Evolutionary conservation across 92 coral and sea anemone genomes (phyloP).

Genomic region (Ricordea florida): DNA sequence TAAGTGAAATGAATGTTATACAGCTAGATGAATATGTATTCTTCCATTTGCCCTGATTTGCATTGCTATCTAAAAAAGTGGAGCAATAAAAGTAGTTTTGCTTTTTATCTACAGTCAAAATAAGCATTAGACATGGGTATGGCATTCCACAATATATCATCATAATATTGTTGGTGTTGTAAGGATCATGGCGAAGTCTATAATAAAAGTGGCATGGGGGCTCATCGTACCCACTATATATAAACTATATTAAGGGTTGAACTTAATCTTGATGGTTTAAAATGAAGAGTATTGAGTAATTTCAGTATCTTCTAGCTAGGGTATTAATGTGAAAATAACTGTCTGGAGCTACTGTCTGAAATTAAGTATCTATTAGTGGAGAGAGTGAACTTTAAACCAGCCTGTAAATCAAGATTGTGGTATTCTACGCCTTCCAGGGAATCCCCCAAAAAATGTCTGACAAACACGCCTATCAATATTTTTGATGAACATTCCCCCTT

Average conservation of each 20-base stretch:
- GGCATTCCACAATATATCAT: not conserved
- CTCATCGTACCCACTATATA: not conserved
- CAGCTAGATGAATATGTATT: conserved; percentile 4
- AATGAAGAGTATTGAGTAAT: not conserved
- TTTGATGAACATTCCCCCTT: too few relatives aligned
- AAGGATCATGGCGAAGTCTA: not conserved
- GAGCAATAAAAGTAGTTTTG: not conserved
- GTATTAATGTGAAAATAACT: not conserved
- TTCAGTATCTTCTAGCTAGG: not conserved
- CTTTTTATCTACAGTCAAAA: not conserved
- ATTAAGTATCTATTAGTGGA: too few relatives aligned
- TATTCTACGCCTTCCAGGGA: too few relatives aligned
- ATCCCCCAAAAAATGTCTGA: too few relatives aligned
- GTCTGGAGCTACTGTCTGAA: not conserved
- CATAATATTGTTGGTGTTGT: not conserved
- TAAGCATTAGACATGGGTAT: not conserved
- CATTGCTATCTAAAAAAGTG: not conserved
- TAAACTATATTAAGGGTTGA: not conserved
- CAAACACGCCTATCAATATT: too few relatives aligned
- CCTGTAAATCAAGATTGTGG: too few relatives aligned
- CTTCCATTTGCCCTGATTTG: conserved; percentile 3
- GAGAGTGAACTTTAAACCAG: too few relatives aligned
- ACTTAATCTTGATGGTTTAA: not conserved
- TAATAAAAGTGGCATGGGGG: not conserved
- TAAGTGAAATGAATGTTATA: not conserved